These are phyloP conservation scores for Buceros bicornis DNA, from an alignment of 2,797 vertebrate genomes.

Conservation along the genomic window DNA sequence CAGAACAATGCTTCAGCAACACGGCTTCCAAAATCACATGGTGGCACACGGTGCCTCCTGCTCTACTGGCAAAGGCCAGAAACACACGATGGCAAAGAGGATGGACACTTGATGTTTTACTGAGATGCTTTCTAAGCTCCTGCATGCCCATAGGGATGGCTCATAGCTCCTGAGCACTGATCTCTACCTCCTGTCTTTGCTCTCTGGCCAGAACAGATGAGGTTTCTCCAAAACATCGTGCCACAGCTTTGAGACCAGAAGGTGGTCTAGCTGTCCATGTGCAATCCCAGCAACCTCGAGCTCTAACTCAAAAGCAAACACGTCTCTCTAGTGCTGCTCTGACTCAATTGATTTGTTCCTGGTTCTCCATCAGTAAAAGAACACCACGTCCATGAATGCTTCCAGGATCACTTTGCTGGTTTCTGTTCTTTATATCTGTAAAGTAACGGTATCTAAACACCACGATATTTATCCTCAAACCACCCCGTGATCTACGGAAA, in stretches of 20 bases:
- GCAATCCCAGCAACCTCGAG: not conserved
- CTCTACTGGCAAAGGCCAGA: not conserved
- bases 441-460: not conserved
- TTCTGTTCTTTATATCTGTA: not conserved
- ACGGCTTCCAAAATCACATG: not conserved
- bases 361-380: not conserved
- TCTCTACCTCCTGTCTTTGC: not conserved
- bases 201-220: not conserved
- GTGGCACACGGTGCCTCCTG: not conserved
- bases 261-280: not conserved
- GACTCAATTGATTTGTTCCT: not conserved
- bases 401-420: too few relatives aligned
- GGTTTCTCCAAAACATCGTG: not conserved
- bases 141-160: not conserved
- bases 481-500: not conserved
- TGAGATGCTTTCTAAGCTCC: not conserved
- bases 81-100: not conserved
- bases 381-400: not conserved
- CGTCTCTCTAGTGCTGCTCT: rapidly evolving
- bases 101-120: not conserved
- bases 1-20: not conserved
- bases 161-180: not conserved
- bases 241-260: not conserved
- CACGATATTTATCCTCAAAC: not conserved
- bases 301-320: not conserved